Evolutionary conservation across 2,797 vertebrate genomes (phyloP).

Genomic region (Pipistrellus pipistrellus): DNA sequence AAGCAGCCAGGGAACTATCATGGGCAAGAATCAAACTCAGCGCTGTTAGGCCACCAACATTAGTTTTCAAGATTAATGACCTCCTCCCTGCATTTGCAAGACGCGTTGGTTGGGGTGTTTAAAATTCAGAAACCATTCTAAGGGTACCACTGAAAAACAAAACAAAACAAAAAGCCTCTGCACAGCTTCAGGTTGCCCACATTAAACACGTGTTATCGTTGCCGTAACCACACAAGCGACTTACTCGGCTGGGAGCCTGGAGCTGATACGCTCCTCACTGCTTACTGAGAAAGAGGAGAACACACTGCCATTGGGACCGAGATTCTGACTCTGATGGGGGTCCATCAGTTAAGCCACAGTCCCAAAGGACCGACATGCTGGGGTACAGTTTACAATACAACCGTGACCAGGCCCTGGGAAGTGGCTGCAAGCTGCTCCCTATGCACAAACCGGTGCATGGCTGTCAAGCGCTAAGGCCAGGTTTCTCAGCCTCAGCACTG

Average conservation of each 20-base stretch:
- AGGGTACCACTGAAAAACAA: not conserved
- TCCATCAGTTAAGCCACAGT: not conserved
- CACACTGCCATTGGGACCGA: not conserved
- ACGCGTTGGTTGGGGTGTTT: not conserved
- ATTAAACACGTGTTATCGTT: not conserved
- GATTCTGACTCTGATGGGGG: not conserved
- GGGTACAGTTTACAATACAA: not conserved
- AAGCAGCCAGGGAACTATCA: not conserved
- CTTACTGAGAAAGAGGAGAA: constrained; percentile 7
- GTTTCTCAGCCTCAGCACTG: not conserved
- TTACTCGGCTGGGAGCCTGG: not conserved
- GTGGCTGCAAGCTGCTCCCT: not conserved
- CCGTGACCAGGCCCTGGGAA: not conserved
- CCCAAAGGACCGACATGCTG: not conserved
- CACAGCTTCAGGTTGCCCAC: not conserved
- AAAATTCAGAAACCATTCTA: not conserved
- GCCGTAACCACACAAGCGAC: not conserved
- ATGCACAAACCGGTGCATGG: not conserved
- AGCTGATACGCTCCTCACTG: not conserved
- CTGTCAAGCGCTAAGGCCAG: not conserved
- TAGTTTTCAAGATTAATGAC: constrained; percentile 2
- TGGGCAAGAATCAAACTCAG: not conserved
- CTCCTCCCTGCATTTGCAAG: not conserved
- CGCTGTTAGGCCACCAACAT: not conserved
- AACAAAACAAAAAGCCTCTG: not conserved